Evolutionary conservation across 2,888 invertebrate genomes (phyloP), one percentile per base, ranked within the genome.

Genomic region (Muschampia plurimacula): DNA sequence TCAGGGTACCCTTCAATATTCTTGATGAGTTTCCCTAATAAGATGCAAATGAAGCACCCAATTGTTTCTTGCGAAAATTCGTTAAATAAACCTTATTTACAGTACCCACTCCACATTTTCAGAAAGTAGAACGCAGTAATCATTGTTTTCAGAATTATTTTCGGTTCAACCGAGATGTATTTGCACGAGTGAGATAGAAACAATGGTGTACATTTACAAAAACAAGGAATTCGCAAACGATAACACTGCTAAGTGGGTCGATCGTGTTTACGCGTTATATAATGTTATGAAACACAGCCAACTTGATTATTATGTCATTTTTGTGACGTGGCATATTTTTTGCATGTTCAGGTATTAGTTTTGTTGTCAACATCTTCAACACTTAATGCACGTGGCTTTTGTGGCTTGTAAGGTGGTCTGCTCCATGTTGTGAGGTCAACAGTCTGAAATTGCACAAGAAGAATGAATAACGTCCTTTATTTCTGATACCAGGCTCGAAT

Each of bases 191-290:
- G 55, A 57, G 55, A 57, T 12, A 28, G 10, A 22, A 57, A 57
- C 55, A 57, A 2, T 28, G 55, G 55, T 57, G 28, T 57, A 28
- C 22, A 57, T 57, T 57, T 57, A 57, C 55, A 57, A 57, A 57
- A 57, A 57, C 55, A 57, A 57, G 55, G 22, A 57, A 57, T 57
- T 57, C 10, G 28, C 52, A 6, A 55, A 22, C 52, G 55, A 28
- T 57, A 57, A 57, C 55, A 57, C 10, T 4, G 4, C 55, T 57
- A 64, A 64, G 69, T 70, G 22, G 69, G 69, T 64, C 64, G 44
- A 64, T 64, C 55, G 36, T 69, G 64, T 64, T 69, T 63, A 64
- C 69, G 39, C 49, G 32, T 69, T 69, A 69, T 49, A 32, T 69
- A 63, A 69, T 69, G 69, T 55, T 69, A 55, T 55, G 63, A 69